A percentile compares a stretch with the other conserved stretches of the same genome.
Conservation (phyloP, 1,140 invertebrate genomes). For the Notospermus geniculatus region DNA sequence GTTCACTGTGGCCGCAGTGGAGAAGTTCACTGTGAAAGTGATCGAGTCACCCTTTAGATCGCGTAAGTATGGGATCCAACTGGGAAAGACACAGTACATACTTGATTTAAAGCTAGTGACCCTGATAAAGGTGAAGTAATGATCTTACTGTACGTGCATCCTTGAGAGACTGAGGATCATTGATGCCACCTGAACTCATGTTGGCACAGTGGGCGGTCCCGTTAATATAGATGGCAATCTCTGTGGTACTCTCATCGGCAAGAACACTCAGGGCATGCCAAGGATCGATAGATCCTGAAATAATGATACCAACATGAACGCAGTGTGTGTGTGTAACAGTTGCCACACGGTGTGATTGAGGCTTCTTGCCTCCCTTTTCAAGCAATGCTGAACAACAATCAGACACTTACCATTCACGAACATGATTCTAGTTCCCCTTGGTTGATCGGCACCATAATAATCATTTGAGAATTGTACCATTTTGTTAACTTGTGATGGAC, state of each 20-base stretch:
- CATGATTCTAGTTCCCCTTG: constrained; percentile 71
- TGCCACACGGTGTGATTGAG: neutral
- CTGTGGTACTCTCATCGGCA: constrained; percentile 22
- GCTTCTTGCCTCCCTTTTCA: too few species aligned
- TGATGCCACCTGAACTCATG: constrained; percentile 58
- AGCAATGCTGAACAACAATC: too few species aligned
- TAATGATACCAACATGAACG: neutral
- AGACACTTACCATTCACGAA: constrained; percentile 78
- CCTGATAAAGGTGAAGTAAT: too few species aligned
- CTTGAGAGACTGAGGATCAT: constrained; percentile 61
- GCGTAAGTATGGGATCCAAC: too few species aligned
- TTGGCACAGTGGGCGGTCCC: constrained; percentile 72
- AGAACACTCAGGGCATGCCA: constrained; percentile 76
- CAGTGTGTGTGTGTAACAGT: neutral
- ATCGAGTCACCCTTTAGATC: too few species aligned
- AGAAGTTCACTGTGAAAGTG: too few species aligned
- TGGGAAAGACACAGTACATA: too few species aligned
- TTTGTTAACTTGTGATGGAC: constrained; percentile 14
- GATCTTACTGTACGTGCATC: constrained; percentile 58
- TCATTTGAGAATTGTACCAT: constrained; percentile 69
- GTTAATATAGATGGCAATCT: constrained; percentile 41
- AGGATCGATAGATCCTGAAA: constrained; percentile 72
- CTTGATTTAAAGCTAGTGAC: too few species aligned
- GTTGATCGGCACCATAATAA: constrained; percentile 72
- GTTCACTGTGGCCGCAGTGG: too few species aligned